phyloP scores from a whole-genome alignment of 2,888 invertebrate species.

The Xiphydria camelus region DNA sequence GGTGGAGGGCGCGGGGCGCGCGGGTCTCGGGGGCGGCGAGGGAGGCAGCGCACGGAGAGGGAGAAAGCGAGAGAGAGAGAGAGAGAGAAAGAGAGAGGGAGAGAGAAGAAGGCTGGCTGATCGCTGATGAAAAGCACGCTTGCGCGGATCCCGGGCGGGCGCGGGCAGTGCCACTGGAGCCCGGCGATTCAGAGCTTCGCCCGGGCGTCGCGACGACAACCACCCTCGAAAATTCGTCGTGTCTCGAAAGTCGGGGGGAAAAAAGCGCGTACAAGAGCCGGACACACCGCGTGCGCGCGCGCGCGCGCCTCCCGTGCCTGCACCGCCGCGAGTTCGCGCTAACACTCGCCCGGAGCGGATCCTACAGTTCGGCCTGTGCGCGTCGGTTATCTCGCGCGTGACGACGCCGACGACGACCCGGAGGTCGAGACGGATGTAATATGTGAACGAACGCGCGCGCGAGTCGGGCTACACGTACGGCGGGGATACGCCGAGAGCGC shows the following conservation, averaged over 20 bases:
- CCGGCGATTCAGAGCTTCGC: constrained; percentile 58
- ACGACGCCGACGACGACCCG: too few relatives aligned
- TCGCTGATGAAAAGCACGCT: constrained; percentile 49
- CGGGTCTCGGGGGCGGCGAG: background rate
- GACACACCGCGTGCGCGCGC: too few relatives aligned
- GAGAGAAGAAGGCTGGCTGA: constrained; percentile 44
- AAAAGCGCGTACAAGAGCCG: background rate
- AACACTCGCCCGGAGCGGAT: too few relatives aligned
- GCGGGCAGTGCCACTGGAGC: constrained; percentile 56
- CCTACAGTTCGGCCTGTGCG: too few relatives aligned
- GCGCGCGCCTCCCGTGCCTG: too few relatives aligned
- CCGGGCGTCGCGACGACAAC: constrained; percentile 56
- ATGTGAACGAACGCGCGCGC: too few relatives aligned
- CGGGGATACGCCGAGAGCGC: too few relatives aligned
- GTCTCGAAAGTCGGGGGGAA: constrained; percentile 2
- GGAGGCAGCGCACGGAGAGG: background rate
- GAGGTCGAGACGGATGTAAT: too few relatives aligned
- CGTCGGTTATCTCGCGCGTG: too few relatives aligned
- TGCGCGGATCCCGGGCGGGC: constrained; percentile 58
- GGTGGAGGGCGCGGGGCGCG: background rate
- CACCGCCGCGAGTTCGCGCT: too few relatives aligned
- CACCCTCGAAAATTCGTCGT: constrained; percentile 39
- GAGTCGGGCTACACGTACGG: too few relatives aligned
- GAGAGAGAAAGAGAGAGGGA: constrained; percentile 14
- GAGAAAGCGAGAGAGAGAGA: constrained; percentile 6